Evolutionary conservation across 2,113 vertebrate genomes (phyloP), one percentile per base, ranked within the genome.

Genomic region (Casuarius casuarius): DNA sequence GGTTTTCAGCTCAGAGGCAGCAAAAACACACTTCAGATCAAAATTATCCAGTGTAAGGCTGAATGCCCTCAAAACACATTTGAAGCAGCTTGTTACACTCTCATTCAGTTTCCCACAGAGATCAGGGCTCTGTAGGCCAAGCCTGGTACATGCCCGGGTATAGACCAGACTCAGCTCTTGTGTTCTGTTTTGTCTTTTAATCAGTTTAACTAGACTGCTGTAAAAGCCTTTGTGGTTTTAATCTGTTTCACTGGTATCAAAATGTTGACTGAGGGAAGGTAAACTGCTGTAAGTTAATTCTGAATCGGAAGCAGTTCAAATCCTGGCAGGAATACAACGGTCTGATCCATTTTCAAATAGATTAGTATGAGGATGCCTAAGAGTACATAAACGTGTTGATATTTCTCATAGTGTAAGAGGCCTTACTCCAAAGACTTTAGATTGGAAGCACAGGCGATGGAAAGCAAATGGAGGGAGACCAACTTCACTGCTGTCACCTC

Each of bases 371-470:
- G 16, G 68, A 31, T 62, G 35, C 58, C 5, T 2, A 82, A 42
- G 58, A 84, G 25, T 16, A 19, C 0, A 0, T 28, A 28, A 1
- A 0, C 14, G 17, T 65, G 7, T 5, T 83, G 79, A 20, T 76
- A 44, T 62, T 88, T 79, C 67, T 76, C 21, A 15, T 14, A n/a
- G 46, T 12, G 20, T 35, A 59, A 7, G 81, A 87, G 7, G n/a
- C 56, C 61, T 67, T 79, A 62, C 33, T 84, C 13, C 2, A 4
- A 54, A 70, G 35, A 33, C 33, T 88, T 38, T 73, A 8, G 0
- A 7, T 7, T 70, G 26, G 35, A 26, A 83, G 23, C 17, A 31
- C 0, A 59, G 63, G 16, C 1, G 4, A 21, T 83, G 33, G 59
- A 65, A 79, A 18, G 26, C 56, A 72, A 78, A 13, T 9, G 7